phyloP scores from a whole-genome alignment of 2,797 vertebrate genomes.

The Neoniphon sammara region DNA sequence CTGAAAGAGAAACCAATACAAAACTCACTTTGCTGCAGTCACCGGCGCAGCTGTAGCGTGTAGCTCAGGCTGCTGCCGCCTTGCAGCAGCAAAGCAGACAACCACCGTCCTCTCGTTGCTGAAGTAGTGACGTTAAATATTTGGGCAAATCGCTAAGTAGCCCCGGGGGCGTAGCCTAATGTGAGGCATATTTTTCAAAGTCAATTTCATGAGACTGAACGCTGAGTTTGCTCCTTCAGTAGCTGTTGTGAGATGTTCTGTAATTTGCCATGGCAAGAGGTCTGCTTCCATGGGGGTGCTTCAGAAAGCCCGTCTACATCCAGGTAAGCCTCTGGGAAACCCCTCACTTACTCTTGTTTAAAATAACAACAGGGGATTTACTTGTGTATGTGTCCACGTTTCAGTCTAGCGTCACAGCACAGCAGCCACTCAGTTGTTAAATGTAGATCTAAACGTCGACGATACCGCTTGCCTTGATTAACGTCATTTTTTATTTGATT shows the following conservation, averaged over 20 bases:
- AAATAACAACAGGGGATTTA: slow-evolving; percentile 16
- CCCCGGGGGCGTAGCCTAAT: slow-evolving; percentile 30
- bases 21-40: slow-evolving; percentile 52
- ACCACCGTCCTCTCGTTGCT: slow-evolving; percentile 7
- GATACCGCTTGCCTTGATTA: background rate
- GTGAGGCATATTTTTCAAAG: slow-evolving; percentile 5
- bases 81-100: slow-evolving; percentile 27
- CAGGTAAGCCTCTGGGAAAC: slow-evolving; percentile 86
- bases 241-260: slow-evolving; percentile 86
- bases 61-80: slow-evolving; percentile 38
- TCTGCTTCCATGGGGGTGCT: slow-evolving; percentile 88
- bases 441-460: background rate
- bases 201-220: background rate
- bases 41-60: slow-evolving; percentile 17
- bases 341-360: slow-evolving; percentile 7
- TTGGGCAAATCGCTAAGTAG: slow-evolving; percentile 3
- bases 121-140: background rate
- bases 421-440: background rate
- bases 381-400: background rate
- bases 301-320: slow-evolving; percentile 85
- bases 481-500: background rate
- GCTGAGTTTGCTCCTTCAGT: slow-evolving; percentile 35
- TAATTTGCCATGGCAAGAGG: slow-evolving; percentile 88
- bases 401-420: background rate
- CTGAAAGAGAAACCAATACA: slow-evolving; percentile 18